phyloP scores from a whole-genome alignment of 1,140 invertebrate species.

The Drosophila bipectinata region DNA sequence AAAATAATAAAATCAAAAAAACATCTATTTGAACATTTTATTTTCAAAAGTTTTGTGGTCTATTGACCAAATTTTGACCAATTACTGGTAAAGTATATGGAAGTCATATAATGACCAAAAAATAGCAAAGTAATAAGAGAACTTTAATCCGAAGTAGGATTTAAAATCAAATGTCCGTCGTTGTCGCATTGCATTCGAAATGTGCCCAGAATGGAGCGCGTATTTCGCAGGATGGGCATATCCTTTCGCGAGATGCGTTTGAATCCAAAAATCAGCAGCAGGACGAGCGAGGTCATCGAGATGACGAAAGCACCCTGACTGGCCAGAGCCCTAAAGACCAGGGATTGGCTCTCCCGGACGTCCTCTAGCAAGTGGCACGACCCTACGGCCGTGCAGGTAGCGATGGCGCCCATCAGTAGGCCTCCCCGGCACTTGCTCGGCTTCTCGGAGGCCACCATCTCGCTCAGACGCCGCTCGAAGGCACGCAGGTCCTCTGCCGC shows the following conservation, averaged over 20 bases:
- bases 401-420: conserved; percentile 5
- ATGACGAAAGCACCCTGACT: conserved; percentile 7
- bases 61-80: background rate
- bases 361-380: conserved; percentile 8
- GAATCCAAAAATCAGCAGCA: conserved; percentile 5
- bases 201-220: background rate
- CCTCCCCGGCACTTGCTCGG: background rate
- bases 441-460: conserved; percentile 5
- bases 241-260: background rate
- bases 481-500: conserved; percentile 14
- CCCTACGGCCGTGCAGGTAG: conserved; percentile 11
- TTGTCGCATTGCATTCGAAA: conserved; percentile 5
- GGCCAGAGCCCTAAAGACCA: background rate
- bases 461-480: conserved; percentile 16
- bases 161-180: conserved; percentile 2
- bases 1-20: no score
- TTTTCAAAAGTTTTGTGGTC: no score
- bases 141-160: background rate
- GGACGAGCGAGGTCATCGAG: conserved; percentile 3
- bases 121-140: background rate
- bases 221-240: background rate
- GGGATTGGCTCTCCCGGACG: background rate
- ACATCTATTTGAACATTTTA: no score
- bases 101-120: background rate
- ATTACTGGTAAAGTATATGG: background rate